A percentile compares a stretch with the other conserved stretches of the same genome.
These are phyloP conservation scores for Nematostella vectensis DNA, from an alignment of 92 coral and sea anemone genomes.

Conservation along the genomic window DNA sequence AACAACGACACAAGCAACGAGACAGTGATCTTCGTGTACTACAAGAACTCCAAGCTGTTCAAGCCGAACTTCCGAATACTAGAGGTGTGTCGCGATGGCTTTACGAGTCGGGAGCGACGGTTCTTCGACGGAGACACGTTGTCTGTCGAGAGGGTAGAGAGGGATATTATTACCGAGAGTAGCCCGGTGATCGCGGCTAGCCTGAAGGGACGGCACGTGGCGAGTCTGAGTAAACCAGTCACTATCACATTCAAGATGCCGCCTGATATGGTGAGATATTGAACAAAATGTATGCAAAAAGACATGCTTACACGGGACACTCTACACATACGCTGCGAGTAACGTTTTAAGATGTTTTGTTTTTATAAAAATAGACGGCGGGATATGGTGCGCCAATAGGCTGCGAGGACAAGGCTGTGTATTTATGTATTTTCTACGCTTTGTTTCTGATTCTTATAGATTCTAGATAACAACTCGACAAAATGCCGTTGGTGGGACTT, in stretches of 20 bases:
- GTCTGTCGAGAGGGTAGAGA: constrained; percentile 37
- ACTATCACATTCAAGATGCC: constrained; percentile 72
- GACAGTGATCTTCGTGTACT: constrained; percentile 81
- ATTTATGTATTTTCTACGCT: constrained; percentile 1
- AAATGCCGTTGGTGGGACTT: constrained; percentile 96
- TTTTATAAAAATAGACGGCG: background rate
- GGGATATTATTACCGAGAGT: constrained; percentile 48
- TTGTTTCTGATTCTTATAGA: constrained; percentile 21
- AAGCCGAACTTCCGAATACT: constrained; percentile 52
- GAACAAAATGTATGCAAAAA: too few species aligned
- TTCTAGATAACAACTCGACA: constrained; percentile 47
- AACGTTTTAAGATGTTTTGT: too few species aligned
- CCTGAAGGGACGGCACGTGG: constrained; percentile 49
- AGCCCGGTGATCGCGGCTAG: constrained; percentile 86
- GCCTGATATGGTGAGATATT: constrained; percentile 47
- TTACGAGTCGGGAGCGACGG: constrained; percentile 24
- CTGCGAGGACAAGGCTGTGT: too few species aligned
- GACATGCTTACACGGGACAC: too few species aligned
- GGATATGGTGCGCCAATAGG: background rate
- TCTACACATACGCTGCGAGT: too few species aligned
- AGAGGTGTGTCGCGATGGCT: constrained; percentile 70
- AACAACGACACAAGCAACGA: constrained; percentile 45
- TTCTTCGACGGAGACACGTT: constrained; percentile 14
- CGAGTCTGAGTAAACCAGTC: constrained; percentile 65
- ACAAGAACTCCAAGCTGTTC: constrained; percentile 81